phyloP scores from a whole-genome alignment of 2,888 invertebrate genomes.

The Drosophila kambysellisi region DNA sequence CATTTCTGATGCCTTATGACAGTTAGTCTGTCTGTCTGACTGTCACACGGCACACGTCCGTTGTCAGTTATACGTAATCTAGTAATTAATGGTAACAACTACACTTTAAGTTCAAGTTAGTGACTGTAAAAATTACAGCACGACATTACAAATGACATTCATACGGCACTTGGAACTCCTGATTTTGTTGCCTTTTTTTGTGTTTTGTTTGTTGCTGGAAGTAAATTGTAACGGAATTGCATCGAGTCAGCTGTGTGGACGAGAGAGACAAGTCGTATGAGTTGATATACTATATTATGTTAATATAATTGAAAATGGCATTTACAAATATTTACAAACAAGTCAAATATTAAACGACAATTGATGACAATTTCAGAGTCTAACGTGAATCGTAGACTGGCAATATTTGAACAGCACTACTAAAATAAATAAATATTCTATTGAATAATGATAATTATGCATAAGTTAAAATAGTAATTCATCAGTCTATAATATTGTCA shows the following conservation, averaged over 20 bases:
- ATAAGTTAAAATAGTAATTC: not conserved
- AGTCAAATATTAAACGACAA: not conserved
- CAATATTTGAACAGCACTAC: not conserved
- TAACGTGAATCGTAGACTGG: not conserved
- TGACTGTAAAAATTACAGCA: slow-evolving; percentile 32
- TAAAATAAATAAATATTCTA: not conserved
- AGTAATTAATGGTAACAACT: slow-evolving; percentile 35
- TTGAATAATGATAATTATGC: not conserved
- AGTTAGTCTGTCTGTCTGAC: slow-evolving; percentile 27
- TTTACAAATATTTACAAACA: not conserved
- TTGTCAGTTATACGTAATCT: slow-evolving; percentile 20
- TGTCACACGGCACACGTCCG: not conserved
- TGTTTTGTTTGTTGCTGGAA: not conserved
- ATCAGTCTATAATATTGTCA: not conserved
- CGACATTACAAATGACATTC: slow-evolving; percentile 62
- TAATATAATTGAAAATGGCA: not conserved
- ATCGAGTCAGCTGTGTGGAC: not conserved
- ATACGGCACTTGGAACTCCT: not conserved
- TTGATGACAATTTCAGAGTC: not conserved
- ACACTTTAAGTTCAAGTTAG: slow-evolving; percentile 20
- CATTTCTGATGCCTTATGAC: slow-evolving; percentile 31
- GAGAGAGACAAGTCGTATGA: not conserved
- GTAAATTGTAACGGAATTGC: not conserved
- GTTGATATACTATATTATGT: not conserved
- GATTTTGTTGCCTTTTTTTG: not conserved